A percentile compares a stretch with the other conserved stretches of the same genome.
Conservation (phyloP, 2,797 vertebrate genomes). For the Parotocinclus haroldoi region DNA sequence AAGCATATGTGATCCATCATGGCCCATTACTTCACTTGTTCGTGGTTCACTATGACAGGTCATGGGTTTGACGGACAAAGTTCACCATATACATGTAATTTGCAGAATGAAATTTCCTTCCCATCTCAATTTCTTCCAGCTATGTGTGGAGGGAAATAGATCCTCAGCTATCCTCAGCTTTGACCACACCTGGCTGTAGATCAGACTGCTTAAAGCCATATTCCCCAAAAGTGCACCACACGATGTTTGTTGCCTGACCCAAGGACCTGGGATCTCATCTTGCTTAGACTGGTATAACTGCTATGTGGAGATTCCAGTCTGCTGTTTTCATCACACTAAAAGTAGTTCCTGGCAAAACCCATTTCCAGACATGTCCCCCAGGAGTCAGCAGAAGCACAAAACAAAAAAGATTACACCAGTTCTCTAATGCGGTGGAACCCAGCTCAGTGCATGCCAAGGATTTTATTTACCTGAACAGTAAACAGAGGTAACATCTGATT, state of each 20-base stretch:
- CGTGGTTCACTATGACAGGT: neutral
- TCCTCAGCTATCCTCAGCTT: too few relatives aligned
- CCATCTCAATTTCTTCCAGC: too few relatives aligned
- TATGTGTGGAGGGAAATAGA: too few relatives aligned
- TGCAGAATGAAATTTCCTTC: neutral
- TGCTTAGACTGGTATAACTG: neutral
- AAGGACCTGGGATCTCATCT: conserved; percentile 1
- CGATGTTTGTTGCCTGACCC: conserved; percentile 5
- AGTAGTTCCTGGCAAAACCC: conserved; percentile 6
- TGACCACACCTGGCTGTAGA: too few relatives aligned
- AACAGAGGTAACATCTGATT: neutral
- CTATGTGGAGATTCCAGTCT: conserved; percentile 17
- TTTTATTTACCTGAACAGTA: conserved; percentile 19
- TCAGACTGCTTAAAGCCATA: conserved; percentile 6
- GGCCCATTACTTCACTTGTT: neutral
- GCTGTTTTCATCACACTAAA: conserved; percentile 28
- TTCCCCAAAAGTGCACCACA: too few relatives aligned
- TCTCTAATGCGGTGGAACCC: conserved; percentile 14
- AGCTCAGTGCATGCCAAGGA: conserved; percentile 12
- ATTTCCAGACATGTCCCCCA: conserved; percentile 21
- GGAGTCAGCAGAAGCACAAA: neutral
- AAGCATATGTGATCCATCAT: conserved; percentile 12
- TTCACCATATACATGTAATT: conserved; percentile 14
- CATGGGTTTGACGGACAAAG: conserved; percentile 1
- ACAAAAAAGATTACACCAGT: conserved; percentile 11